Evolutionary conservation across 2,888 invertebrate genomes (phyloP), one percentile per base, ranked within the genome.

Genomic region (Lithophane ornitopus): DNA sequence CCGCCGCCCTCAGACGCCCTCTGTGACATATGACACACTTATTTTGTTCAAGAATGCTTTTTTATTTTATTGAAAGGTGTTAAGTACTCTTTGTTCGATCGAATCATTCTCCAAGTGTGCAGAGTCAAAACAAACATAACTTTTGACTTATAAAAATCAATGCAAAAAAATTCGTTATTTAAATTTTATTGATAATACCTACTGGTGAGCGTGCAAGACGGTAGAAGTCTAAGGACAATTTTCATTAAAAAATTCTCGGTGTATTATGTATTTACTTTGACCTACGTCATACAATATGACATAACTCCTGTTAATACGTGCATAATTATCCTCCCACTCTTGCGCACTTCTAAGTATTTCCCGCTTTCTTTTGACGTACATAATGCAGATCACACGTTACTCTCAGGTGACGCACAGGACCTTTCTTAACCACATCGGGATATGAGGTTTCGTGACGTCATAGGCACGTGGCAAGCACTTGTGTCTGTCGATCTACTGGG

Each of bases 301-400:
- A 61, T 70, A 62, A 46, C 11, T 46, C 7, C 22, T 22, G 19
- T 4, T 22, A 69, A 26, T 9, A n/a, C 2, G 11, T 14, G 16
- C 19, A 44, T 74, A 9, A 9, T 9, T 9, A 46, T 54, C 54
- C 75, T 74, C 9, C 4, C 34, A 59, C 11, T n/a, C n/a, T 34
- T 75, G 46, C 46, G 58, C 26, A 75, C 41, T 46, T 58, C 16
- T 19, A 3, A 59, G 68, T 75, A 66, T 46, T 70, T 80, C 7
- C 76, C 81, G 39, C 58, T 71, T 62, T 80, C 81, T 76, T 70
- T 39, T 67, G 78, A 82, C 82, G 73, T 62, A 65, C n/a, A 9
- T 12, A 56, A 22, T 9, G 44, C 28, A 59, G 19, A 22, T 67
- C n/a, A 44, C 34, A 39, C 19, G n/a, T n/a, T 11, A 39, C 39